phyloP scores from a whole-genome alignment of 2,888 invertebrate genomes.

The Lysandra bellargus region DNA sequence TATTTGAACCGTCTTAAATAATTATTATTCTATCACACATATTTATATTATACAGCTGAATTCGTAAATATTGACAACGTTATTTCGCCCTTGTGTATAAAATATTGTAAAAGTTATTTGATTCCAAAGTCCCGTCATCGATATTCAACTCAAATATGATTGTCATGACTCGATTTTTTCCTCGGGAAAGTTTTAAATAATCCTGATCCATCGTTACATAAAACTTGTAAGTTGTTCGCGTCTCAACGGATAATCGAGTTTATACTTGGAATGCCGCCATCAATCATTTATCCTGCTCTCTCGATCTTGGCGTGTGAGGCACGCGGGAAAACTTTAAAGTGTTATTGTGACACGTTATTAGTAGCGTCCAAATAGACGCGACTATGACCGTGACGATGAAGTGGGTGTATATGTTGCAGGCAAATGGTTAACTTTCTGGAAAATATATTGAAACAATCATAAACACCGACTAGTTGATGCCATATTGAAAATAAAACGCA shows the following conservation, averaged over 20 bases:
- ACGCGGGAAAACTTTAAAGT: slow-evolving; percentile 77
- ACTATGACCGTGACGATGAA: too few relatives aligned
- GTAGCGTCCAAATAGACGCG: neutral
- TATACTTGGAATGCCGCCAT: slow-evolving; percentile 78
- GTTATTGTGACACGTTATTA: slow-evolving; percentile 55
- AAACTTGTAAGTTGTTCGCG: slow-evolving; percentile 80
- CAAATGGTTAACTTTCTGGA: too few relatives aligned
- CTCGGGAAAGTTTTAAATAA: slow-evolving; percentile 70
- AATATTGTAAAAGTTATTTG: slow-evolving; percentile 27
- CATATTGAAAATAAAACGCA: too few relatives aligned
- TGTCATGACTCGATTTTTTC: slow-evolving; percentile 75
- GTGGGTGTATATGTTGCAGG: too few relatives aligned
- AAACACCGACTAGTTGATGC: too few relatives aligned
- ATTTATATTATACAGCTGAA: neutral
- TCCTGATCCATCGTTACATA: slow-evolving; percentile 80
- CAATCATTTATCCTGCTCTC: slow-evolving; percentile 77
- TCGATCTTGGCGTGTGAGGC: slow-evolving; percentile 51
- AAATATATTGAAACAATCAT: too few relatives aligned
- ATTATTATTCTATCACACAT: neutral
- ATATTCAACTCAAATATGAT: slow-evolving; percentile 74
- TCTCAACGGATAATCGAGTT: slow-evolving; percentile 80
- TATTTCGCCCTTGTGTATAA: slow-evolving; percentile 12
- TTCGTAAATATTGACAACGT: neutral
- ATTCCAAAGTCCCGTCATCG: slow-evolving; percentile 34
- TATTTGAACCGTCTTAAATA: too few relatives aligned